These are phyloP conservation scores for Hypotaenidia philippensis DNA, from an alignment of 2,797 vertebrate genomes.

Conservation along the genomic window DNA sequence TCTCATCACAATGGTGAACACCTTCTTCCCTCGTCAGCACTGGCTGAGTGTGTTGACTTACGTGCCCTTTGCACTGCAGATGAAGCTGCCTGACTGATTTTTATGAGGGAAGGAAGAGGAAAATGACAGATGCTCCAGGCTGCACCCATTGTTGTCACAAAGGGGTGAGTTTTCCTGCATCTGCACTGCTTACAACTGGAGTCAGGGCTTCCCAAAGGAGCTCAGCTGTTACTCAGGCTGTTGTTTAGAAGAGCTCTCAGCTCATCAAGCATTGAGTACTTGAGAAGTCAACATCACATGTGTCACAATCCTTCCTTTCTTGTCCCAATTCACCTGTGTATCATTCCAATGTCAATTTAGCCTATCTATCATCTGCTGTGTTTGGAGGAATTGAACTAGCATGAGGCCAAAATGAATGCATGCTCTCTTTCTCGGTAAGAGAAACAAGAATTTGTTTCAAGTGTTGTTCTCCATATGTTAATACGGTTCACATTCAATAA, in stretches of 20 bases:
- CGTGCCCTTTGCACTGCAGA: slow-evolving; percentile 3
- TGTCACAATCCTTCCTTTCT: background rate
- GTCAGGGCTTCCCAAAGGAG: background rate
- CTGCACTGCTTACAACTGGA: background rate
- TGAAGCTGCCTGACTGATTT: slow-evolving; percentile 13
- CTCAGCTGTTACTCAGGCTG: background rate
- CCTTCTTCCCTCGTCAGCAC: background rate
- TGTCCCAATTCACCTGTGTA: background rate
- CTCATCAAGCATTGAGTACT: background rate
- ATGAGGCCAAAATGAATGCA: background rate
- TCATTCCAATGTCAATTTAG: background rate
- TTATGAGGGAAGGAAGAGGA: slow-evolving; percentile 8
- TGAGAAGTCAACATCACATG: background rate
- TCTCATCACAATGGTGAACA: background rate
- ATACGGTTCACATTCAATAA: background rate
- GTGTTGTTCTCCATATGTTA: background rate
- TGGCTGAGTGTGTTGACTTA: background rate
- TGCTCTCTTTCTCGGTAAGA: background rate
- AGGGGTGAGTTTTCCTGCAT: background rate
- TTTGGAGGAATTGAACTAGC: background rate
- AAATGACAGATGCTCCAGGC: background rate
- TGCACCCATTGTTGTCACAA: background rate
- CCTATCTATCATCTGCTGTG: background rate
- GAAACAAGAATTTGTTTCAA: background rate
- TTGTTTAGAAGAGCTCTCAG: background rate